These are phyloP conservation scores for Champsocephalus gunnari DNA, from an alignment of 2,797 vertebrate species.

Conservation along the genomic window DNA sequence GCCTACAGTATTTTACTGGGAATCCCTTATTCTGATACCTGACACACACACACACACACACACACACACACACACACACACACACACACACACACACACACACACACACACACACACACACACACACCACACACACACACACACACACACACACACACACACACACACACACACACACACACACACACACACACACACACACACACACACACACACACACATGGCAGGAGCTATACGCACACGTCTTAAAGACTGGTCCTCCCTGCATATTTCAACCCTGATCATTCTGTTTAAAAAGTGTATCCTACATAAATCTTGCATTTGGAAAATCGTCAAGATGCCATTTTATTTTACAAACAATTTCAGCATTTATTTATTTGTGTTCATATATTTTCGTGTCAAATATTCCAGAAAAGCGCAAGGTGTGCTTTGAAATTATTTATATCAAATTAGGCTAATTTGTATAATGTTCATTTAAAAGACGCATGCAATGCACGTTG, in stretches of 20 bases:
- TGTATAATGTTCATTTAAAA: slow-evolving; percentile 78
- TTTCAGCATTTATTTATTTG: slow-evolving; percentile 73
- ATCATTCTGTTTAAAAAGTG: slow-evolving; percentile 10
- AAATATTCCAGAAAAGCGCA: slow-evolving; percentile 45
- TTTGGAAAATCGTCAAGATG: slow-evolving; percentile 37
- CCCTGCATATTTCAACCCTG: slow-evolving; percentile 13
- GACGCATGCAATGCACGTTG: slow-evolving; percentile 83
- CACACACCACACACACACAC: slow-evolving; percentile 32
- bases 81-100: slow-evolving; percentile 38
- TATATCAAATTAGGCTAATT: slow-evolving; percentile 60
- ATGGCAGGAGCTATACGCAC: slow-evolving; percentile 8
- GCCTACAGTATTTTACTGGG: slow-evolving; percentile 97
- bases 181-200: slow-evolving; percentile 29
- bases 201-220: slow-evolving; percentile 39
- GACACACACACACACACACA: slow-evolving; percentile 34
- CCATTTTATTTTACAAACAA: slow-evolving; percentile 46
- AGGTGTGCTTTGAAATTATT: slow-evolving; percentile 65
- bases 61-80: slow-evolving; percentile 23
- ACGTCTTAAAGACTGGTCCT: slow-evolving; percentile 41
- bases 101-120: slow-evolving; percentile 23
- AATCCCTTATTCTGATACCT: slow-evolving; percentile 94
- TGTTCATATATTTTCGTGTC: slow-evolving; percentile 50
- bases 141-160: slow-evolving; percentile 29
- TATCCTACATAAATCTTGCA: slow-evolving; percentile 30
- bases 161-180: slow-evolving; percentile 29